Base-by-base conservation (phyloP, 2,113 vertebrate species). In the Octodon degus region DNA sequence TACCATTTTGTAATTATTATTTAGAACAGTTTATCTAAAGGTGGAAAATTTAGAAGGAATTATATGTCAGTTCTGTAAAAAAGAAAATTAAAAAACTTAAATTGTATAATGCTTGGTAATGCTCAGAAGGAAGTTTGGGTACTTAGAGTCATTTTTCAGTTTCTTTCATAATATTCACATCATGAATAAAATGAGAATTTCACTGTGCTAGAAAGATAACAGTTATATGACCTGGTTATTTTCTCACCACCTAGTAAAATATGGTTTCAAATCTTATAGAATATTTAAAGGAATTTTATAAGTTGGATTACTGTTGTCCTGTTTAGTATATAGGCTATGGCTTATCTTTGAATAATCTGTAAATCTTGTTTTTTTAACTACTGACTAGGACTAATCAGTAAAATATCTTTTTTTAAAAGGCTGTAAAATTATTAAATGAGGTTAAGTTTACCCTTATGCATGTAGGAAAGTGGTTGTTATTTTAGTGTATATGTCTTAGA, bases 201-300 rank as follows among this genome's bases (percentile, higher is more conserved):
- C 16, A 72, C 19, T 84, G 53, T 83, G 27, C 8, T 67, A 17
- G 27, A 37, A 91, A 63, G n/a, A 13, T 85, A 82, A 40, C 63
- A 86, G 0, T 76, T 93, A 37, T 53, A 58, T 91, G 53, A 93
- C 62, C 19, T 93, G 76, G 5, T 87, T 34, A 47, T 94, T 94
- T 97, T 92, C 81, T 93, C 47, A 76, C 24, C 55, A 86, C 2
- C 22, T 90, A 86, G 24, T 95, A 37, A 96, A 94, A 87, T 95
- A 40, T 87, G 81, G 25, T 84, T 89, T 96, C 12, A 40, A 94
- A 8, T 91, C 16, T 89, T 82, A 88, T 80, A 89, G 6, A 19
- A 37, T 95, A 43, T 70, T 95, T 89, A 76, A 55, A 93, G 91
- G 43, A 80, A 63, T 92, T 93, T 96, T 95, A 68, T 43, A 90